Conservation (phyloP, 2,888 invertebrate genomes). For the Acronicta alni region DNA sequence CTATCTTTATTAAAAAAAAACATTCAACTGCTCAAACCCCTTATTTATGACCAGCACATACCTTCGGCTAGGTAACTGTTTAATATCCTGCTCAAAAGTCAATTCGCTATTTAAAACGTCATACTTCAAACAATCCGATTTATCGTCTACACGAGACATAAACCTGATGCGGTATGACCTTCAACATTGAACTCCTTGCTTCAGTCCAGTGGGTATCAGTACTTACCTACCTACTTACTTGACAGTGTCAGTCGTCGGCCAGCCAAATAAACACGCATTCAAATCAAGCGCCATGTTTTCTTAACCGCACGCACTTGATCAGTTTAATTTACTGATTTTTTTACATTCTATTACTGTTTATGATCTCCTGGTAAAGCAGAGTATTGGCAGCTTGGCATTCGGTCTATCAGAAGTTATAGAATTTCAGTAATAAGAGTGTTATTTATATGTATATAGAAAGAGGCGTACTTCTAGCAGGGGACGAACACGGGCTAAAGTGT, state of each 20-base stretch:
- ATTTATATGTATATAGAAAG: no score
- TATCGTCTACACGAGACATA: slow-evolving; percentile 17
- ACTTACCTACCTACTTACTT: no score
- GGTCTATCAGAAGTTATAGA: no score
- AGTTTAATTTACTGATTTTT: slow-evolving; percentile 36
- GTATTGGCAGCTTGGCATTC: no score
- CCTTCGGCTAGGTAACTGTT: slow-evolving; percentile 14
- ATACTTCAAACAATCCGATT: slow-evolving; percentile 16
- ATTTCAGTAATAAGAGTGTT: no score
- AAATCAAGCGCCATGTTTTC: slow-evolving; percentile 37
- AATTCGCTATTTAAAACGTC: slow-evolving; percentile 13
- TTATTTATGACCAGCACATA: not conserved
- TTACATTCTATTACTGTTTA: slow-evolving; percentile 16
- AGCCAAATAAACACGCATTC: slow-evolving; percentile 39
- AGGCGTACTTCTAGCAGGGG: no score
- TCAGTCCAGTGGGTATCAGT: no score
- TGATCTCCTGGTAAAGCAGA: not conserved
- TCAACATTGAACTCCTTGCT: slow-evolving; percentile 49
- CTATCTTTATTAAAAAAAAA: no score
- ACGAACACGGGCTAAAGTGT: no score
- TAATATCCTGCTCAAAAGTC: slow-evolving; percentile 8
- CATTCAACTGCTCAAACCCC: no score
- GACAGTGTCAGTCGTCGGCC: slow-evolving; percentile 52
- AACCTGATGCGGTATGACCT: slow-evolving; percentile 22
- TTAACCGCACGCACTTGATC: slow-evolving; percentile 33